A percentile compares a stretch with the other conserved stretches of the same genome.
phyloP scores from a whole-genome alignment of 2,888 invertebrate species.

The Melitaea athalia region DNA sequence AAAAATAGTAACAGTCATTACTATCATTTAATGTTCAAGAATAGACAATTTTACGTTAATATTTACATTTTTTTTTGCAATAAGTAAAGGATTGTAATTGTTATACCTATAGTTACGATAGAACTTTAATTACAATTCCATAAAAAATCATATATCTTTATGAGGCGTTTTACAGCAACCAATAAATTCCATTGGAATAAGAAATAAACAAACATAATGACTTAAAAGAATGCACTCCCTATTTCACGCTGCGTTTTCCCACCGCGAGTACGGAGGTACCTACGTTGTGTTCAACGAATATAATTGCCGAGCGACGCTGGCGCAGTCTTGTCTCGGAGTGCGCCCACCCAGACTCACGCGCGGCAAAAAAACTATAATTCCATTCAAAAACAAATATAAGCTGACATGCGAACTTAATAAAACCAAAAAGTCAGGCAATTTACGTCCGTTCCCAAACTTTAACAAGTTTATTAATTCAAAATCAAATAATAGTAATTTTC shows the following conservation, averaged over 20 bases:
- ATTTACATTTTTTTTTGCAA: neutral
- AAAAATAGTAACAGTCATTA: too few relatives aligned
- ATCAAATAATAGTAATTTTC: conserved; percentile 80
- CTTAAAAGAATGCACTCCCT: conserved; percentile 59
- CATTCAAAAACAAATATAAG: conserved; percentile 76
- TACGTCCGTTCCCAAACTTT: conserved; percentile 77
- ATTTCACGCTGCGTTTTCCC: conserved; percentile 71
- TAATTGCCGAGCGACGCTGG: conserved; percentile 66
- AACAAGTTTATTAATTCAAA: conserved; percentile 82
- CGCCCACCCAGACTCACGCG: conserved; percentile 75
- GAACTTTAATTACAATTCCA: conserved; percentile 16
- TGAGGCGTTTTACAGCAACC: conserved; percentile 15
- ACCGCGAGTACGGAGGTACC: conserved; percentile 51
- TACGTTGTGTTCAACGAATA: conserved; percentile 55
- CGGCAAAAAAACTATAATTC: conserved; percentile 70
- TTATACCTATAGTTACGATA: neutral
- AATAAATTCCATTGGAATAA: conserved; percentile 36
- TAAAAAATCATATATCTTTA: conserved; percentile 17
- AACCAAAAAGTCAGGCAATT: conserved; percentile 75
- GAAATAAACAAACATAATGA: conserved; percentile 51
- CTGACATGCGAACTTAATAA: conserved; percentile 78
- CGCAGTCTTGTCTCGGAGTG: conserved; percentile 74
- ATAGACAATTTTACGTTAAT: neutral
- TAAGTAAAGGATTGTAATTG: neutral
- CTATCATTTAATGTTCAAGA: too few relatives aligned